A percentile compares a stretch with the other conserved stretches of the same genome.
These are phyloP conservation scores for Hapalemur alaotrensis DNA, from an alignment of 2,797 vertebrate species.

Conservation along the genomic window DNA sequence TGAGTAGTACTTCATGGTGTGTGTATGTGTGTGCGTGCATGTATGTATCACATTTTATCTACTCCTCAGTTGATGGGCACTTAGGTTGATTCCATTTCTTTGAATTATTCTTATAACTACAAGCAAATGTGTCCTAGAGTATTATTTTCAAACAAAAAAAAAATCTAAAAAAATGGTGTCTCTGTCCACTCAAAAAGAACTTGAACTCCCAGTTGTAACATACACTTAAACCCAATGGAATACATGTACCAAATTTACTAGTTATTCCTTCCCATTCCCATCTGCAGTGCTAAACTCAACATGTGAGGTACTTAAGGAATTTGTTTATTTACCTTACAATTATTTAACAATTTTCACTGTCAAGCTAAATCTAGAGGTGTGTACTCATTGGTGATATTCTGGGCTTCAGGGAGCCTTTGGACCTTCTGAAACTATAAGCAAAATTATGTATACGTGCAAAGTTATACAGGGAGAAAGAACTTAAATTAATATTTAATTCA, in stretches of 20 bases:
- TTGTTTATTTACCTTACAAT: neutral
- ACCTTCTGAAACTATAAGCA: neutral
- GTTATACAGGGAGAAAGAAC: conserved; percentile 12
- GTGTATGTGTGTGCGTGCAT: too few species aligned
- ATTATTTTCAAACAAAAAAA: neutral
- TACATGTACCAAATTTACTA: neutral
- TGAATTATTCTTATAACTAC: neutral
- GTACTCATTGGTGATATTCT: neutral
- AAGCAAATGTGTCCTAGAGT: neutral
- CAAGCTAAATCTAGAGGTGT: neutral
- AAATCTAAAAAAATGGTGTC: neutral
- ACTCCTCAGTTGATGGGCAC: neutral
- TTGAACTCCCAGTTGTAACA: neutral
- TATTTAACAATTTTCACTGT: neutral
- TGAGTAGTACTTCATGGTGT: neutral
- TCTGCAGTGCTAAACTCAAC: neutral
- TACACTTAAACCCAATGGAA: neutral
- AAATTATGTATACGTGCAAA: neutral
- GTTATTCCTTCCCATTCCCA: neutral
- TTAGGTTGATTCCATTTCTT: neutral
- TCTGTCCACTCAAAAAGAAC: neutral
- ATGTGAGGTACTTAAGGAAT: neutral
- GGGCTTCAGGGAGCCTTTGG: neutral
- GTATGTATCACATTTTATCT: too few species aligned
- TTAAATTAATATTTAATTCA: conserved; percentile 41